Evolutionary conservation across 2,888 invertebrate species (phyloP).

Genomic region (Hipparchia sbordonii): DNA sequence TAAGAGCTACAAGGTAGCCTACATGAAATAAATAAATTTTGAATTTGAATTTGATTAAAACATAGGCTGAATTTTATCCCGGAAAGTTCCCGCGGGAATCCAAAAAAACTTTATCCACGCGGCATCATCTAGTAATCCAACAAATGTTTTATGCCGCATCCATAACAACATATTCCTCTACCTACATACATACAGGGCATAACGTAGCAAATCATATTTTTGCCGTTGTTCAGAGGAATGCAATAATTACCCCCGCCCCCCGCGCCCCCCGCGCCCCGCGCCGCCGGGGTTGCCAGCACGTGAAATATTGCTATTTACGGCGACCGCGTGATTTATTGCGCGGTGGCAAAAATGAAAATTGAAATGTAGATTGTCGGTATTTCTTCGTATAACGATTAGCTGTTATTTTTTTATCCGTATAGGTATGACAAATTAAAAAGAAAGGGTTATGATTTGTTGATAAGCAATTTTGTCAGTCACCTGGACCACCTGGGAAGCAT

Average conservation of each 20-base stretch:
- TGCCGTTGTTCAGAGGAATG: constrained; percentile 57
- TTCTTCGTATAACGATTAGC: constrained; percentile 6
- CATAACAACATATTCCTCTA: background rate
- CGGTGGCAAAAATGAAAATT: constrained; percentile 4
- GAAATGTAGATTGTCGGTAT: background rate
- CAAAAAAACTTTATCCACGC: no score
- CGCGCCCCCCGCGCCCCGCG: constrained; percentile 24
- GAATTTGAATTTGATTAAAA: no score
- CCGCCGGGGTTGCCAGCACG: constrained; percentile 47
- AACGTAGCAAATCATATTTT: constrained; percentile 56
- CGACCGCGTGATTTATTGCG: constrained; percentile 23
- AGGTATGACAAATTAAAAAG: no score
- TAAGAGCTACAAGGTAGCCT: no score
- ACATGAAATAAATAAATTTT: no score
- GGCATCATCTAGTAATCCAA: no score
- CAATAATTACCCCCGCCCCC: constrained; percentile 56
- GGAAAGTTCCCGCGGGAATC: no score
- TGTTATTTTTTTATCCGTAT: background rate
- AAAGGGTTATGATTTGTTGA: no score
- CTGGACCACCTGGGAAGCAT: no score
- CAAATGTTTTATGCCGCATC: background rate
- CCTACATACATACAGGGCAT: background rate
- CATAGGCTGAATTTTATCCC: no score
- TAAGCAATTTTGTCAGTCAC: no score
- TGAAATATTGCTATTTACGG: constrained; percentile 28